Percentiles rank a stretch among this genome's conserved stretches.
Conservation (phyloP, 2,797 vertebrate genomes). For the Crenuchus spilurus region DNA sequence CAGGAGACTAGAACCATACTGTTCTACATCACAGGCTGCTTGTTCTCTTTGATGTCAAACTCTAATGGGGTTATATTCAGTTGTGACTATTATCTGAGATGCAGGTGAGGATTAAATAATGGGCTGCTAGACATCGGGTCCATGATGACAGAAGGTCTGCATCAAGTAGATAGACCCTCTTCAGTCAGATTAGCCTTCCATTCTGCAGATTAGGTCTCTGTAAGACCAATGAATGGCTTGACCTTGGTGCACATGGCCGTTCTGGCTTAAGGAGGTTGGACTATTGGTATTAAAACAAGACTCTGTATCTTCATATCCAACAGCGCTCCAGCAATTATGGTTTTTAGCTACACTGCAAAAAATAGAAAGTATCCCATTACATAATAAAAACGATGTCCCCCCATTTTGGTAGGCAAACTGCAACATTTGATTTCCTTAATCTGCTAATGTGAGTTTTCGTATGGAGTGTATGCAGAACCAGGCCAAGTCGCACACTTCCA, state of each 20-base stretch:
- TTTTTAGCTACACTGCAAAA: too few relatives aligned
- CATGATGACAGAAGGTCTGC: slow-evolving; percentile 9
- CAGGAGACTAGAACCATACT: slow-evolving; percentile 10
- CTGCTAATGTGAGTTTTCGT: slow-evolving; percentile 36
- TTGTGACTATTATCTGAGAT: background rate
- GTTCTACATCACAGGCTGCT: slow-evolving; percentile 18
- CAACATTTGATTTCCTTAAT: slow-evolving; percentile 34
- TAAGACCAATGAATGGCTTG: slow-evolving; percentile 20
- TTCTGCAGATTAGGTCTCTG: slow-evolving; percentile 34
- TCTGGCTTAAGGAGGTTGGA: slow-evolving; percentile 4
- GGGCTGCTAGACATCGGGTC: slow-evolving; percentile 2
- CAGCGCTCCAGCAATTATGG: too few relatives aligned
- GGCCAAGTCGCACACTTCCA: slow-evolving; percentile 36
- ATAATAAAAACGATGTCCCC: too few relatives aligned
- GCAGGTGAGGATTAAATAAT: background rate
- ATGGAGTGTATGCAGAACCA: slow-evolving; percentile 37
- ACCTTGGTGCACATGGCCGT: slow-evolving; percentile 30
- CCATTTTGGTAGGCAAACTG: too few relatives aligned
- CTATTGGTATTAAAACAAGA: too few relatives aligned
- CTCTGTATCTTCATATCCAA: too few relatives aligned
- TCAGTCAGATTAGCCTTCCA: slow-evolving; percentile 31
- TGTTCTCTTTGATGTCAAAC: slow-evolving; percentile 22
- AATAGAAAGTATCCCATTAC: too few relatives aligned
- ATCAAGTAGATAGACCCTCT: background rate
- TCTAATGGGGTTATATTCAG: background rate